Evolutionary conservation across 2,113 vertebrate genomes (phyloP), one percentile per base, ranked within the genome.

Genomic region (Tachysurus fulvidraco): DNA sequence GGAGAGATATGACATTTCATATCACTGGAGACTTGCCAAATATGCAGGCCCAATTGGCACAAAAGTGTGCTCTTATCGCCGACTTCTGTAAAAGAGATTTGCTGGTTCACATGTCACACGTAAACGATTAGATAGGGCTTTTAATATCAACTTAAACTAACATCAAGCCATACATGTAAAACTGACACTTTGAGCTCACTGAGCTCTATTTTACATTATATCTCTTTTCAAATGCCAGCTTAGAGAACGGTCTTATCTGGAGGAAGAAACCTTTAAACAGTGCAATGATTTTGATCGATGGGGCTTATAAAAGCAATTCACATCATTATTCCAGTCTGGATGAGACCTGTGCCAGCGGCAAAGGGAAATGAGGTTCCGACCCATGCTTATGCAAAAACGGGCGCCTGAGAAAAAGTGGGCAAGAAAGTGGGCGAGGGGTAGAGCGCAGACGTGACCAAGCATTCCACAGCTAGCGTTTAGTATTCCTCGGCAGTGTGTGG

Each of bases 401-500:
- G 77, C 25, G n/a, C 30, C 62, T 57, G 7, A 11, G 69, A 65
- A 46, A 86, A 73, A 83, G 36, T 62, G 14, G 57, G 81, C 79
- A 41, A n/a, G 54, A 62, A 54, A 87, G 62, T 50, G 62, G 87
- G 73, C 80, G 64, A 81, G 64, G 52, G 80, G 71, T 41, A 71
- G 65, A 50, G 78, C 64, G 28, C 80, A 84, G 88, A 89, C 96
- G 96, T 96, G 96, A 96, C 95, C 93, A 92, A 89, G 95, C 96
- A 96, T 97, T 91, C 91, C 88, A 81, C 91, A 86, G 91, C 89
- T 3, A 90, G 86, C 90, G 92, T 94, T 96, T 95, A 96, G 95
- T 92, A 96, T 97, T 96, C 97, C 88, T 91, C 92, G 41, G 91
- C 92, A 91, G 95, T 93, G 94, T 94, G 94, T 94, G 95, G 93